Base-by-base conservation (phyloP, 2,888 invertebrate species). In the Diachrysia chrysitis region DNA sequence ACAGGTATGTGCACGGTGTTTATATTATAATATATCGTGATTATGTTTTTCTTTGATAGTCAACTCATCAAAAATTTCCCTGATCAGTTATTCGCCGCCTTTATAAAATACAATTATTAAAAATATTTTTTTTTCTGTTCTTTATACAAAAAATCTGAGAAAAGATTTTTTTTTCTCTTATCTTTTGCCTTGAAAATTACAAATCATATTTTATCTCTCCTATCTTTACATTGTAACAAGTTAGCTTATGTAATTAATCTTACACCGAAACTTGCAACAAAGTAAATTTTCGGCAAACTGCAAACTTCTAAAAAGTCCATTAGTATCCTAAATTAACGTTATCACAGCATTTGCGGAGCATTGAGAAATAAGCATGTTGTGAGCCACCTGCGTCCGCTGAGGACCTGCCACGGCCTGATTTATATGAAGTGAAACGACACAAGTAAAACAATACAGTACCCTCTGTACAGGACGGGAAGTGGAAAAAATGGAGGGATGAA, bases 371-470 rank as follows among this genome's bases (percentile, higher is more conserved):
- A 76, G 75, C 83, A 79, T 79, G 71, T 74, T 71, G 63, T 79
- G 78, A 73, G 73, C 81, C 93, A 93, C 90, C 93, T 93, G 93
- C 91, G 89, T 93, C 93, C 93, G 93, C 86, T 85, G 87, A 86
- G 72, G 73, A 81, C 69, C 83, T 88, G 88, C 87, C 88, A 86
- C 86, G 85, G 86, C 83, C 91, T 92, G 94, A 94, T 94, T 93
- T 94, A 93, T 92, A 86, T 85, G 81, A 84, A 83, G 83, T 82
- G 81, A 85, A 87, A 86, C 84, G 79, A 83, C 82, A 79, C 86
- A 83, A 84, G 85, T 87, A 83, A 91, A 87, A 90, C 90, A 91
- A 91, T 89, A 87, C 87, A 83, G 81, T 84, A 78, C 82, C 77
- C 76, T 74, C 66, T 57, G 66, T 76, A 76, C 75, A 74, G 83